A percentile compares a stretch with the other conserved stretches of the same genome.
Evolutionary conservation across 2,888 invertebrate genomes (phyloP).

Genomic region (Rhagium mordax): DNA sequence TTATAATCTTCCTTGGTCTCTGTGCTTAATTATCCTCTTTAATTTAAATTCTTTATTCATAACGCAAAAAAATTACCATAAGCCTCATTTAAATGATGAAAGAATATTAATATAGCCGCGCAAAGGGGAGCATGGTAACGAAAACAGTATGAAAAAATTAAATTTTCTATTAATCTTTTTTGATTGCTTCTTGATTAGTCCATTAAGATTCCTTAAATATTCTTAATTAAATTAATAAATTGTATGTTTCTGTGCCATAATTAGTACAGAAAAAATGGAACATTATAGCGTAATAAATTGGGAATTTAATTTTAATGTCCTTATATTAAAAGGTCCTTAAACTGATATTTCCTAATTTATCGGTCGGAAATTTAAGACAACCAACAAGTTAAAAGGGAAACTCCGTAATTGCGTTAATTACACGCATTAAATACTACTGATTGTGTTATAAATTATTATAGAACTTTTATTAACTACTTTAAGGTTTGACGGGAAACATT

Average conservation of each 20-base stretch:
- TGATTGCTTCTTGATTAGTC: constrained; percentile 12
- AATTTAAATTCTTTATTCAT: constrained; percentile 22
- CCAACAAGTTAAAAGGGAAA: too few species aligned
- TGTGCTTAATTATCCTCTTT: constrained; percentile 17
- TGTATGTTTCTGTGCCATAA: neutral
- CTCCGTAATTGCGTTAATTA: too few species aligned
- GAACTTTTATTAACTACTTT: too few species aligned
- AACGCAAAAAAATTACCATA: constrained; percentile 23
- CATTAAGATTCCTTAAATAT: constrained; percentile 3
- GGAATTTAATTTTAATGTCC: too few species aligned
- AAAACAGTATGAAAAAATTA: constrained; percentile 3
- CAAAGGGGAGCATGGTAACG: neutral
- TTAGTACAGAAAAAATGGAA: neutral
- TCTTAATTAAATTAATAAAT: constrained; percentile 5
- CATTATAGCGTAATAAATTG: too few species aligned
- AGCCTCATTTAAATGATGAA: constrained; percentile 23
- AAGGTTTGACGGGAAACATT: too few species aligned
- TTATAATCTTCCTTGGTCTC: neutral
- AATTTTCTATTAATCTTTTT: constrained; percentile 8
- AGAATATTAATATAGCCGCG: constrained; percentile 16
- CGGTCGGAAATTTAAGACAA: too few species aligned
- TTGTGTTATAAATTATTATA: too few species aligned
- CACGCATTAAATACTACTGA: too few species aligned
- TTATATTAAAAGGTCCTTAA: neutral
- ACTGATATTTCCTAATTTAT: too few species aligned